Conservation (phyloP, 2,888 invertebrate species). For the Ganaspis brasiliensis region DNA sequence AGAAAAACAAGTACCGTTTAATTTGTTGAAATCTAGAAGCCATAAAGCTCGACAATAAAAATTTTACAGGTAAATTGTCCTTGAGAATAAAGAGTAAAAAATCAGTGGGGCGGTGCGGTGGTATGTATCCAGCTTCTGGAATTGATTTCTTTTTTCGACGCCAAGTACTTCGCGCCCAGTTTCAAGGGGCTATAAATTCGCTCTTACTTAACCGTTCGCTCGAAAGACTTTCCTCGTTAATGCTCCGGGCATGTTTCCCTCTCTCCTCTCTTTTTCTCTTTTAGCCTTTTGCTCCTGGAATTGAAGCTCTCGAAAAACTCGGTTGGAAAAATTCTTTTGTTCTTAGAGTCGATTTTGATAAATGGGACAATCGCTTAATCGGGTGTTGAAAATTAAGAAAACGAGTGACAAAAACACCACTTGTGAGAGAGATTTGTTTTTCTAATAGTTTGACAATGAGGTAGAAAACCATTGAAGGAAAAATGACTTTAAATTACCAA, state of each 20-base stretch:
- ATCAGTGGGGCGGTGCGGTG: not conserved
- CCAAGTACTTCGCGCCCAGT: conserved; percentile 61
- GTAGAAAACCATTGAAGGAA: no score
- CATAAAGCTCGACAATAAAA: not conserved
- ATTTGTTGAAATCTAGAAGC: no score
- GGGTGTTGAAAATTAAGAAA: not conserved
- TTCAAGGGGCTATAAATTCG: conserved; percentile 65
- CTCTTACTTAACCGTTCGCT: conserved; percentile 63
- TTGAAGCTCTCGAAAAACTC: not conserved
- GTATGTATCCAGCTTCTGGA: conserved; percentile 22
- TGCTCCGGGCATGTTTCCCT: conserved; percentile 51
- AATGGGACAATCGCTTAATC: not conserved
- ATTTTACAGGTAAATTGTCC: not conserved
- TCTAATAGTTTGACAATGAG: no score
- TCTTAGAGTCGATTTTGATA: not conserved
- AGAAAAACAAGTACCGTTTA: no score
- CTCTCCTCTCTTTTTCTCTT: not conserved
- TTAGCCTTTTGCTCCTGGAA: not conserved
- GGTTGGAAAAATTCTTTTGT: not conserved
- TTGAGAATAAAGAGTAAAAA: not conserved
- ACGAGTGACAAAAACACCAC: not conserved
- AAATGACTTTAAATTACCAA: no score
- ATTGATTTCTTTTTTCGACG: conserved; percentile 23
- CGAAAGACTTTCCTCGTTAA: conserved; percentile 70
- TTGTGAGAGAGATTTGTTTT: not conserved